Percentiles rank a stretch among this genome's conserved stretches.
These are phyloP conservation scores for Chroicocephalus ridibundus DNA, from an alignment of 2,113 vertebrate genomes.

Conservation along the genomic window DNA sequence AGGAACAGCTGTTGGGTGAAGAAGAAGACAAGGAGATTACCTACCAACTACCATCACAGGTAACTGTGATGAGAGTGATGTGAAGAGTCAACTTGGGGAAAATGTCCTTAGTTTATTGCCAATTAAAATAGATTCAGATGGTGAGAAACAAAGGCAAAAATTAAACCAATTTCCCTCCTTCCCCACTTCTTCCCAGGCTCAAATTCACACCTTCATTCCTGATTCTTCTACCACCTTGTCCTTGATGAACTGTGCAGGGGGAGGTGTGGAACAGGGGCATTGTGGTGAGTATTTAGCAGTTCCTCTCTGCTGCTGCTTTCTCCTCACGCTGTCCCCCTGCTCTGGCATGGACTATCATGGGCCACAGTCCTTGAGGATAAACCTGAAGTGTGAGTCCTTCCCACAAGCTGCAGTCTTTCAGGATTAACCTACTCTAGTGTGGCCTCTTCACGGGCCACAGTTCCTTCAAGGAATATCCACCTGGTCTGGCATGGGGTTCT, in stretches of 20 bases:
- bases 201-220: neutral
- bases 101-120: neutral
- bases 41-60: neutral
- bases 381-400: neutral
- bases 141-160: neutral
- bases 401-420: neutral
- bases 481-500: neutral
- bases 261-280: fast-evolving
- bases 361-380: neutral
- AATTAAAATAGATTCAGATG: neutral
- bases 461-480: neutral
- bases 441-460: neutral
- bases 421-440: neutral
- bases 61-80: neutral
- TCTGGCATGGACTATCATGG: neutral
- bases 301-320: neutral
- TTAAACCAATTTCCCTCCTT: neutral
- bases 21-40: neutral
- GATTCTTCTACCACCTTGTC: neutral
- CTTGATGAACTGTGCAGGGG: fast-evolving
- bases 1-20: neutral
- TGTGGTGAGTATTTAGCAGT: neutral
- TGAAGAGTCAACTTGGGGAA: neutral
- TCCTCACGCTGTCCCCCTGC: neutral
- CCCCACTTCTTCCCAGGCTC: neutral